These are phyloP conservation scores for Acheta domesticus DNA, from an alignment of 2,888 invertebrate species.

Conservation along the genomic window DNA sequence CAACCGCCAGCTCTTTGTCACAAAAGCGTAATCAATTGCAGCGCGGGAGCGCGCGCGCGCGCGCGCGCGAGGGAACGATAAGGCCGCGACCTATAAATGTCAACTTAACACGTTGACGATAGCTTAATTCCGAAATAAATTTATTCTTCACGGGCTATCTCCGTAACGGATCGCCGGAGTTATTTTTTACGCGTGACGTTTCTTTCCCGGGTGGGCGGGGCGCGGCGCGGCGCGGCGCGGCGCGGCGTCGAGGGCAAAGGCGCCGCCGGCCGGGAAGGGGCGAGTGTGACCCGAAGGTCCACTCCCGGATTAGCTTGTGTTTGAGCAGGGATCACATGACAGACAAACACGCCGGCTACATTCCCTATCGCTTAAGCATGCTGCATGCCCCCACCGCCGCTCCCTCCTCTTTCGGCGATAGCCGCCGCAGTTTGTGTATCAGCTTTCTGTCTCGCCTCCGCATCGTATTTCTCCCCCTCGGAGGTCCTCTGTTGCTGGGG, in stretches of 20 bases:
- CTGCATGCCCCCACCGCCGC: neutral
- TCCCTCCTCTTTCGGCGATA: too few species aligned
- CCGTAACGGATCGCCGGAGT: neutral
- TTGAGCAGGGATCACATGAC: slow-evolving; percentile 7
- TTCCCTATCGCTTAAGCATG: slow-evolving; percentile 7
- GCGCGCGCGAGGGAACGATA: neutral
- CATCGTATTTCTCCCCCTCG: too few species aligned
- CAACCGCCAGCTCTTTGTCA: too few species aligned
- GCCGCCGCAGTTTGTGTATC: too few species aligned
- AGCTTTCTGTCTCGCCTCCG: too few species aligned
- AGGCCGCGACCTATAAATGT: neutral
- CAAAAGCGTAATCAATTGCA: slow-evolving; percentile 11
- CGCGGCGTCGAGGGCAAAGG: too few species aligned
- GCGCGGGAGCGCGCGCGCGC: neutral
- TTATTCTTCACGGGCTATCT: neutral
- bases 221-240: too few species aligned
- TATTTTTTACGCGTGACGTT: neutral
- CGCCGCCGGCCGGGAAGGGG: neutral
- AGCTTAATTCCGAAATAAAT: slow-evolving; percentile 1
- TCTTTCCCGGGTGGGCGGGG: neutral
- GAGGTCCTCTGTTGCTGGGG: too few species aligned
- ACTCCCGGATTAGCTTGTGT: neutral
- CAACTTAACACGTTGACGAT: slow-evolving; percentile 6
- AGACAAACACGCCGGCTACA: neutral
- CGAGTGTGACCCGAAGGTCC: slow-evolving; percentile 2